Conservation (phyloP, 2,113 vertebrate genomes). For the Columba livia region DNA sequence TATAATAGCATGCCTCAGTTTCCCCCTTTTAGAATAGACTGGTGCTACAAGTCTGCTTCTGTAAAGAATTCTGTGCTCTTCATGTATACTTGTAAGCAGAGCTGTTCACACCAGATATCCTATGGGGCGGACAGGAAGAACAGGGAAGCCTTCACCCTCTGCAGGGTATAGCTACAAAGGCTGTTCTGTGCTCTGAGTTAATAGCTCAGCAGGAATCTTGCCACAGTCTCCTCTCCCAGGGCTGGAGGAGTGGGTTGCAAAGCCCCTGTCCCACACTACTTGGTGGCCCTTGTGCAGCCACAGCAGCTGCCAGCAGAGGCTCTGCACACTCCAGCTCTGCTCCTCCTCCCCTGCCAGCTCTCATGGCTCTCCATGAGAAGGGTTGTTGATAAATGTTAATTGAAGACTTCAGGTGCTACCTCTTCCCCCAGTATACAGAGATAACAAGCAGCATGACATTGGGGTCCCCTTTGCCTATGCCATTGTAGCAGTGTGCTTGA, state of each 20-base stretch:
- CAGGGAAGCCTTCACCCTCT: neutral
- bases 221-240: neutral
- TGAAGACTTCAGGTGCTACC: neutral
- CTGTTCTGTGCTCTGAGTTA: neutral
- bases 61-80: neutral
- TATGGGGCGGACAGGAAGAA: neutral
- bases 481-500: neutral
- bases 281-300: neutral
- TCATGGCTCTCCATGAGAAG: neutral
- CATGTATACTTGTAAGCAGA: accelerated
- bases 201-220: neutral
- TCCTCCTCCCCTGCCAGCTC: neutral
- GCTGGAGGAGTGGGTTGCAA: neutral
- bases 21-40: neutral
- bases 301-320: neutral
- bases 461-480: neutral
- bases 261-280: neutral
- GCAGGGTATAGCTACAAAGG: neutral
- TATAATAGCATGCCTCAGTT: neutral
- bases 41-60: neutral
- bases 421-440: neutral
- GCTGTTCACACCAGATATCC: neutral
- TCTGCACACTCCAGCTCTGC: neutral
- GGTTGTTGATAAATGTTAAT: neutral
- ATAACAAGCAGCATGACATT: neutral